Evolutionary conservation across 2,797 vertebrate species (phyloP).

Genomic region (Sebastes hubbsi): DNA sequence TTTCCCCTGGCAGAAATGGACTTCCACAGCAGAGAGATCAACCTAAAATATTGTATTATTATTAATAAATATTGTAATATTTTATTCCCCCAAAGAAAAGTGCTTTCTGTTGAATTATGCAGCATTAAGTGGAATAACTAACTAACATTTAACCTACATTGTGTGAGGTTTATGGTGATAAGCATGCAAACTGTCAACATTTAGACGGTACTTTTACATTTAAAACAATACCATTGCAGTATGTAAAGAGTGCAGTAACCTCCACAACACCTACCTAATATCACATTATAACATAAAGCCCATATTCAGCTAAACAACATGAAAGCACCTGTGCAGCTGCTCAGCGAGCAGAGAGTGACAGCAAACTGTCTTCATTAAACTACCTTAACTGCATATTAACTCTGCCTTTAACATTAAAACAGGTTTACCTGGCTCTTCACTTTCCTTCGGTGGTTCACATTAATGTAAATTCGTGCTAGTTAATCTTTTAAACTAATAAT

Average conservation of each 20-base stretch:
- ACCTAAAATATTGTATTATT: too few relatives aligned
- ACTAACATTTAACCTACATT: fast-evolving
- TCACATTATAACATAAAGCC: neutral
- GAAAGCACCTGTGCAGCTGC: neutral
- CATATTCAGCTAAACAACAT: neutral
- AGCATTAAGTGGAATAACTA: too few relatives aligned
- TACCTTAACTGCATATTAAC: neutral
- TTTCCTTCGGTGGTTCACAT: neutral
- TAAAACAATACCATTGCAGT: neutral
- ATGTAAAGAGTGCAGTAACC: neutral
- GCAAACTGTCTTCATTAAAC: neutral
- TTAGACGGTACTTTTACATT: neutral
- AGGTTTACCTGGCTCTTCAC: neutral
- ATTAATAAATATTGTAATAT: too few relatives aligned
- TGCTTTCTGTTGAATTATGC: too few relatives aligned
- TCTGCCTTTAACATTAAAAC: neutral
- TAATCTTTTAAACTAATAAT: neutral
- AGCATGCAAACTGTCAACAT: neutral
- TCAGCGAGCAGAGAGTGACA: constrained; percentile 1
- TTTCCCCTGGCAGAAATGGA: too few relatives aligned
- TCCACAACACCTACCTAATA: neutral
- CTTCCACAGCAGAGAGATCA: neutral
- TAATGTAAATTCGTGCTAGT: neutral
- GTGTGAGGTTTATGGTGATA: neutral
- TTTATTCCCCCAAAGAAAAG: too few relatives aligned